phyloP scores from a whole-genome alignment of 2,113 vertebrate genomes.

The Bettongia penicillata region DNA sequence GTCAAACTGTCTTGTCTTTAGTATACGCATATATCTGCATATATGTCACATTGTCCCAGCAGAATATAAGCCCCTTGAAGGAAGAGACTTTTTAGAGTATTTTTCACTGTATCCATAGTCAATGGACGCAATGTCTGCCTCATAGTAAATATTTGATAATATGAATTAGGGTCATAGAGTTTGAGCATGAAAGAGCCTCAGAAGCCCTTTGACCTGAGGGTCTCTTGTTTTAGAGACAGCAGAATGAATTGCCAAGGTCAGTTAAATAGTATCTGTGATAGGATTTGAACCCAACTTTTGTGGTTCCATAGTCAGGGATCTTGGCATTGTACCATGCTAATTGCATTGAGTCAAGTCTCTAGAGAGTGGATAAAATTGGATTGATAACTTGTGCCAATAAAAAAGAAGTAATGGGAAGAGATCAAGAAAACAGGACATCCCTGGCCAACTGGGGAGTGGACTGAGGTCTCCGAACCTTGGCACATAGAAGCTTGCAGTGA shows the following conservation, averaged over 20 bases:
- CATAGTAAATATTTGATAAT: neutral
- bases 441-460: neutral
- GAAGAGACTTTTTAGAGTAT: neutral
- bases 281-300: neutral
- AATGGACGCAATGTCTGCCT: no score
- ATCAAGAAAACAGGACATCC: neutral
- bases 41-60: no score
- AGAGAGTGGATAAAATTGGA: neutral
- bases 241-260: neutral
- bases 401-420: constrained; percentile 1
- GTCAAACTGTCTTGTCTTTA: no score
- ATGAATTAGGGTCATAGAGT: neutral
- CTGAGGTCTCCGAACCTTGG: neutral
- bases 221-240: neutral
- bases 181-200: neutral
- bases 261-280: neutral
- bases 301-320: neutral
- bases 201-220: neutral
- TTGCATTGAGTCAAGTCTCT: constrained; percentile 8
- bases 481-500: neutral
- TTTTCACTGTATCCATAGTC: neutral
- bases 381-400: constrained; percentile 12
- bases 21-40: no score
- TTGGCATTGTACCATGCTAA: neutral
- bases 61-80: neutral